Percentiles rank a stretch among this genome's conserved stretches.
These are phyloP conservation scores for Epinephelus moara DNA, from an alignment of 2,113 vertebrate species.

Conservation along the genomic window DNA sequence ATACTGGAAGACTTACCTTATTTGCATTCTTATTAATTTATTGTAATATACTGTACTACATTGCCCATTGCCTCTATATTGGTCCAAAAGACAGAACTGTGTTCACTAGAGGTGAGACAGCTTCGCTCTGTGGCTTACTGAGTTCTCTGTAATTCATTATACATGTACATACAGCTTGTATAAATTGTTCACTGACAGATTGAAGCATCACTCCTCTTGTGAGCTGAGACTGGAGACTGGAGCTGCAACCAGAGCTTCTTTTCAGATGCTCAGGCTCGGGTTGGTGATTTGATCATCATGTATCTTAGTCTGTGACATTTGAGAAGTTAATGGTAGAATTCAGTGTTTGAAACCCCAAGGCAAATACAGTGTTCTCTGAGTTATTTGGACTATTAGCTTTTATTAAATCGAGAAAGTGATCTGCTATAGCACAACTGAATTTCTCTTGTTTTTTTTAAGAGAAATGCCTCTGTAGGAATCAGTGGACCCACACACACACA, in stretches of 20 bases:
- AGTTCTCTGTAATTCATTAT: not conserved
- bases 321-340: slow-evolving; percentile 13
- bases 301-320: slow-evolving; percentile 1
- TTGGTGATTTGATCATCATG: slow-evolving; percentile 9
- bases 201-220: not conserved
- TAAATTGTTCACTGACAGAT: not conserved
- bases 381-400: not conserved
- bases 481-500: not conserved
- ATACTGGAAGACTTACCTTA: too few species aligned
- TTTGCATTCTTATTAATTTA: not conserved
- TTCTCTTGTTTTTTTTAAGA: not conserved
- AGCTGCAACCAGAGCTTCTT: not conserved
- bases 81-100: slow-evolving; percentile 1
- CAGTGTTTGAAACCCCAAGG: slow-evolving; percentile 4
- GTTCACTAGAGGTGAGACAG: not conserved
- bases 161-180: slow-evolving; percentile 1
- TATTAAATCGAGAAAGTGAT: slow-evolving; percentile 1
- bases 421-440: not conserved
- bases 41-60: not conserved
- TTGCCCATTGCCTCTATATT: not conserved
- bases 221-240: not conserved
- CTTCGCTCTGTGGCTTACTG: slow-evolving; percentile 1
- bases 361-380: not conserved
- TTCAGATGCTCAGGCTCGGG: not conserved
- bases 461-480: not conserved